Evolutionary conservation across 30 jellyfish, hydroid and myxozoan genomes (phyloP).

Genomic region (Aurelia aurita): DNA sequence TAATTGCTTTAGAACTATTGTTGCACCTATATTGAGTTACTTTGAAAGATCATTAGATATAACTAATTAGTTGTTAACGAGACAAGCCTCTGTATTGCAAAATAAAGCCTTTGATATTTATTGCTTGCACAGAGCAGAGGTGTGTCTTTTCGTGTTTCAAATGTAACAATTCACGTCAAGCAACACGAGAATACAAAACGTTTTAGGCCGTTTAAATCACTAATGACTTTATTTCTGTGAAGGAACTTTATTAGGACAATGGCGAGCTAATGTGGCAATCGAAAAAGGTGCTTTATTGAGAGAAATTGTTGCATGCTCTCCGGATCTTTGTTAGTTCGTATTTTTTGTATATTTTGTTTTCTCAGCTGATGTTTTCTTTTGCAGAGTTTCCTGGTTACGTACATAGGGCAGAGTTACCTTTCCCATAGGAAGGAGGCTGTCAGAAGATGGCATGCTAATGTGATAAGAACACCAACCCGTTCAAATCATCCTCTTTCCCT

Average conservation of each 20-base stretch:
- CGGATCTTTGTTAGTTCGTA: too few relatives aligned
- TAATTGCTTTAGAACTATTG: slow-evolving; percentile 23
- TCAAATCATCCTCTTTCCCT: background rate
- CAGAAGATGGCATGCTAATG: slow-evolving; percentile 3
- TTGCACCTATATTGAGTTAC: slow-evolving; percentile 51
- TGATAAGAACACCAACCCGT: background rate
- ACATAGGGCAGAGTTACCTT: slow-evolving; percentile 8
- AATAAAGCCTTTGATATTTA: slow-evolving; percentile 17
- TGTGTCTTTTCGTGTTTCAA: slow-evolving; percentile 24
- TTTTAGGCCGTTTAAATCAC: background rate
- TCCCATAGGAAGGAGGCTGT: slow-evolving; percentile 61
- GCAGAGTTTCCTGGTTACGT: slow-evolving; percentile 27
- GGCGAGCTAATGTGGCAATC: background rate
- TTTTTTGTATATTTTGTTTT: too few relatives aligned
- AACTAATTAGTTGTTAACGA: slow-evolving; percentile 46
- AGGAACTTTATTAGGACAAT: too few relatives aligned
- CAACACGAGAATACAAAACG: background rate
- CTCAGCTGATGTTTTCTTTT: too few relatives aligned
- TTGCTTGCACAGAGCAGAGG: background rate
- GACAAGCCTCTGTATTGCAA: slow-evolving; percentile 32
- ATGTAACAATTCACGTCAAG: slow-evolving; percentile 15
- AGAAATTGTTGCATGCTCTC: too few relatives aligned
- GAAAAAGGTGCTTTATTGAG: background rate
- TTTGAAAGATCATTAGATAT: slow-evolving; percentile 13
- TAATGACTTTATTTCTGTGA: background rate